Percentiles rank a stretch among this genome's conserved stretches.
phyloP scores from a whole-genome alignment of 2,797 vertebrate genomes.

The Anniella stebbinsi region DNA sequence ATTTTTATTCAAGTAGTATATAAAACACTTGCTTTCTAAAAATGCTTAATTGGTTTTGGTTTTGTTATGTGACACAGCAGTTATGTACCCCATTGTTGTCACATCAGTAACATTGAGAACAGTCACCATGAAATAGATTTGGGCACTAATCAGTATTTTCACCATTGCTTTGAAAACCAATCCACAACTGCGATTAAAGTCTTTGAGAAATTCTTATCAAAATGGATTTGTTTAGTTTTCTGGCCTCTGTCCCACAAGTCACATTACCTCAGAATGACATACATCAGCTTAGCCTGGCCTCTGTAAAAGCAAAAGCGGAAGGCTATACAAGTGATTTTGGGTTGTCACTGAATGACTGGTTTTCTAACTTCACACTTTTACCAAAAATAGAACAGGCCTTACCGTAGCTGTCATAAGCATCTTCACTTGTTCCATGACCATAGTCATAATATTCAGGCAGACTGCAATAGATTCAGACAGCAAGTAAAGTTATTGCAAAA shows the following conservation, averaged over 20 bases:
- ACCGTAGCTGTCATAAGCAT: slow-evolving; percentile 96
- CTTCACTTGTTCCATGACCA: slow-evolving; percentile 90
- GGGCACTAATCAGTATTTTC: slow-evolving; percentile 56
- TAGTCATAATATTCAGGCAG: slow-evolving; percentile 97
- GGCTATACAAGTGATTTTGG: slow-evolving; percentile 64
- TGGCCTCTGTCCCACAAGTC: slow-evolving; percentile 44
- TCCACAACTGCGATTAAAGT: slow-evolving; percentile 69
- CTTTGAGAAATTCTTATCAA: slow-evolving; percentile 69
- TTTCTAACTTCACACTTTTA: slow-evolving; percentile 66
- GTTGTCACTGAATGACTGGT: slow-evolving; percentile 65
- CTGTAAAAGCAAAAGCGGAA: slow-evolving; percentile 58
- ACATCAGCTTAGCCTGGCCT: slow-evolving; percentile 68
- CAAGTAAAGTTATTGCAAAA: slow-evolving; percentile 64
- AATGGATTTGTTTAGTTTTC: slow-evolving; percentile 72
- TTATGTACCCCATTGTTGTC: neutral
- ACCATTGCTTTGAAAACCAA: slow-evolving; percentile 56
- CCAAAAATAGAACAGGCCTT: slow-evolving; percentile 78
- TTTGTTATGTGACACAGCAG: slow-evolving; percentile 28
- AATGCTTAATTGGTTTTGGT: neutral
- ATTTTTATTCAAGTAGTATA: neutral
- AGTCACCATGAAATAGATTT: slow-evolving; percentile 50
- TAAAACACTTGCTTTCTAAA: slow-evolving; percentile 5
- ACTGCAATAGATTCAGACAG: slow-evolving; percentile 83
- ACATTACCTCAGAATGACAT: slow-evolving; percentile 66
- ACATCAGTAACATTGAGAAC: slow-evolving; percentile 55